Evolutionary conservation across 2,888 invertebrate genomes (phyloP).

Genomic region (Hartigia nigra): DNA sequence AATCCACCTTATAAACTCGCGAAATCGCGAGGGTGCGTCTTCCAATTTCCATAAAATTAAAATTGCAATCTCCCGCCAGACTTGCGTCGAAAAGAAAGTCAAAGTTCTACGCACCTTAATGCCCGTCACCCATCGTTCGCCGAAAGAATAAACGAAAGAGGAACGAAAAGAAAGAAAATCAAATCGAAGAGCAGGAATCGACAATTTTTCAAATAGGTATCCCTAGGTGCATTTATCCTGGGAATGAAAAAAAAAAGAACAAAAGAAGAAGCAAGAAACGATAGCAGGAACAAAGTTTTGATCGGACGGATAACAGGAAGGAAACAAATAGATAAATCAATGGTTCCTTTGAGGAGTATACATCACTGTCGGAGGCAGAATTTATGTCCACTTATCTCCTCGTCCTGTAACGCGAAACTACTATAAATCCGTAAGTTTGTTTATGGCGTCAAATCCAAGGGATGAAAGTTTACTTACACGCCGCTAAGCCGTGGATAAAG

Average conservation of each 20-base stretch:
- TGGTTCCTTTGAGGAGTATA: conserved; percentile 20
- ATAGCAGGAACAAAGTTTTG: background rate
- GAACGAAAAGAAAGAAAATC: background rate
- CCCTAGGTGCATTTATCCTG: background rate
- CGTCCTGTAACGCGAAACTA: background rate
- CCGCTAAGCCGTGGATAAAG: background rate
- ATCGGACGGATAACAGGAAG: conserved; percentile 10
- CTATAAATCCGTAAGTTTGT: conserved; percentile 34
- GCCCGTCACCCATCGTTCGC: background rate
- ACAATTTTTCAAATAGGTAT: background rate
- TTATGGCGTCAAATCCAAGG: conserved; percentile 22
- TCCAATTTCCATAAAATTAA: background rate
- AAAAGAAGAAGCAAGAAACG: background rate
- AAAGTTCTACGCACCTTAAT: background rate
- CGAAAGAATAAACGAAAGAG: background rate
- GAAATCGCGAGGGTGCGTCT: background rate
- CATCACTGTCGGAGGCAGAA: conserved; percentile 9
- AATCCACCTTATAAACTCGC: background rate
- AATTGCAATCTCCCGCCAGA: background rate
- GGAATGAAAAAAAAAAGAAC: background rate
- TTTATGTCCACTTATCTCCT: conserved; percentile 7
- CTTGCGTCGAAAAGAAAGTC: background rate
- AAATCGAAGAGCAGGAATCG: background rate
- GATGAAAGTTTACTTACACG: conserved; percentile 26
- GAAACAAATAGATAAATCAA: conserved; percentile 23